Percentiles rank a stretch among this genome's conserved stretches.
Conservation (phyloP, 2,113 vertebrate genomes). For the Rattus norvegicus region GRCr8 NC_086019.1:226933001-226933500, state of each 20-base stretch:
- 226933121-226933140: slow-evolving; percentile 41
- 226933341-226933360: slow-evolving; percentile 89
- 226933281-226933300: slow-evolving; percentile 87
- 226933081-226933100: not conserved
- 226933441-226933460: slow-evolving; percentile 89
- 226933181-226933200: slow-evolving; percentile 80
- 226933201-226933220: slow-evolving; percentile 72
- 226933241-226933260: slow-evolving; percentile 79
- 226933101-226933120: slow-evolving; percentile 60
- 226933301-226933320: slow-evolving; percentile 87
- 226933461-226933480: slow-evolving; percentile 89
- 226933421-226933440: slow-evolving; percentile 87
- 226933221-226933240: slow-evolving; percentile 81
- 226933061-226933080: slow-evolving; percentile 8
- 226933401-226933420: slow-evolving; percentile 88
- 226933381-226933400: slow-evolving; percentile 88
- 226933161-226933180: slow-evolving; percentile 60
- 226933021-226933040: not conserved
- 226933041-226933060: not conserved
- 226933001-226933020: not conserved
- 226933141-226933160: slow-evolving; percentile 71
- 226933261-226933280: slow-evolving; percentile 82
- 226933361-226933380: slow-evolving; percentile 88
- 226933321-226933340: slow-evolving; percentile 86
- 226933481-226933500: slow-evolving; percentile 86